Evolutionary conservation across 2,797 vertebrate genomes (phyloP), one percentile per base, ranked within the genome.

Genomic region (Heterohyrax brucei): DNA sequence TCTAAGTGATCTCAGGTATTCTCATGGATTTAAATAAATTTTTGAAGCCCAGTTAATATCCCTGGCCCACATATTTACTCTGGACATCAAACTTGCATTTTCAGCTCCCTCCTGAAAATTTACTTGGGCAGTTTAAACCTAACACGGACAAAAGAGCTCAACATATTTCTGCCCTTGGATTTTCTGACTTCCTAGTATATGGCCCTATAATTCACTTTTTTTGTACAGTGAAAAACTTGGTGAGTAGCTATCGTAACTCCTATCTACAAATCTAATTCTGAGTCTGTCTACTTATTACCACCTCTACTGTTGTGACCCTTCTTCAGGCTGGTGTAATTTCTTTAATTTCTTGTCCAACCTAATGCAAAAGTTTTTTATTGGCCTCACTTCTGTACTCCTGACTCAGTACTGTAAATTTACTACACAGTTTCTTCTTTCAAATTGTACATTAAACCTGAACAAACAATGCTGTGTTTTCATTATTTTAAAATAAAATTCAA

Each of bases 401-500:
- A 82, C 1, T 22, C 22, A 46, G 19, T 30, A 68, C 30, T 73
- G 3, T 46, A 56, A 87, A 53, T 50, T 76, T 12, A 73, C 7
- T 46, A 5, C 9, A 8, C 53, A 61, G 59, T 0, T 75, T 18
- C n/a, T 59, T 66, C 68, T 53, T 72, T 75, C 61, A 78, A 33
- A 48, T 66, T 84, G 10, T 70, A 14, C 10, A 21, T 81, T 59
- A 90, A 79, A 79, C 61, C 1, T 72, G 24, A 61, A 66, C 28
- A 76, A 73, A 84, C 12, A 92, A 30, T 87, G 4, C 76, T 79
- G 28, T 82, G 10, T 70, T 92, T 48, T 92, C 64, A 93, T 68
- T 93, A 77, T 16, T 78, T 30, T 79, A 72, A 88, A 79, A 84
- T 79, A 33, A 61, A 89, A 88, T 89, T 30, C 76, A 61, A 95